Percentiles rank a stretch among this genome's conserved stretches.
Conservation (phyloP, 2,797 vertebrate species). For the Hippoglossus hippoglossus region DNA sequence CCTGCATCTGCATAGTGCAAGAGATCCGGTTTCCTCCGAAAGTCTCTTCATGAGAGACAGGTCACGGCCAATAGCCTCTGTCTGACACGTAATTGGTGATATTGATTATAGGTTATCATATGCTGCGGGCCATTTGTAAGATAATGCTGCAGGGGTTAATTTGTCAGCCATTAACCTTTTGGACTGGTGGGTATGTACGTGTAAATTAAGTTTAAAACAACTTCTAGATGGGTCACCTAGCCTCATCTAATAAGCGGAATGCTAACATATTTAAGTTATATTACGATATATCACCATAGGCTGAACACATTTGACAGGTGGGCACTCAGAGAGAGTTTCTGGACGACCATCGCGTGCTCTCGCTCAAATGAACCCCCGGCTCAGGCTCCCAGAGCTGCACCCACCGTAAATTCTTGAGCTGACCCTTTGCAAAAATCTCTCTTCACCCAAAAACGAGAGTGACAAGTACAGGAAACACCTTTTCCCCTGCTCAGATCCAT, state of each 20-base stretch:
- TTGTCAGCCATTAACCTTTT: constrained; percentile 88
- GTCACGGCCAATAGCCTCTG: constrained; percentile 84
- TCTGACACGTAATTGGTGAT: constrained; percentile 88
- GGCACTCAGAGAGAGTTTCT: constrained; percentile 19
- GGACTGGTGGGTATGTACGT: constrained; percentile 75
- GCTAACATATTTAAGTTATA: constrained; percentile 73
- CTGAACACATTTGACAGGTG: constrained; percentile 45
- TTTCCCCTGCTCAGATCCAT: constrained; percentile 34
- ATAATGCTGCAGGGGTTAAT: constrained; percentile 88
- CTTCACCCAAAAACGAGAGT: constrained; percentile 64
- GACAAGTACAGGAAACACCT: constrained; percentile 75
- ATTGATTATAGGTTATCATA: constrained; percentile 92
- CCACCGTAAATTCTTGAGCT: constrained; percentile 52
- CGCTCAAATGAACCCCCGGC: constrained; percentile 32
- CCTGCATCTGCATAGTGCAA: constrained; percentile 76
- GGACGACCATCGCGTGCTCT: constrained; percentile 30
- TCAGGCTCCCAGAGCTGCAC: constrained; percentile 47
- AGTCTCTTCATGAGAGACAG: constrained; percentile 82
- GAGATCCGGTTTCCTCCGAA: constrained; percentile 86
- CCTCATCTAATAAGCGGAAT: constrained; percentile 76
- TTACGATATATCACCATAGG: constrained; percentile 61
- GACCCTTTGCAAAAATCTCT: constrained; percentile 65
- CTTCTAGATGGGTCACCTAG: constrained; percentile 78
- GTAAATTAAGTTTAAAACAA: constrained; percentile 87
- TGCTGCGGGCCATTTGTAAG: constrained; percentile 87